Conservation (phyloP, 92 coral and sea anemone genomes). For the Paragorgia papillata region DNA sequence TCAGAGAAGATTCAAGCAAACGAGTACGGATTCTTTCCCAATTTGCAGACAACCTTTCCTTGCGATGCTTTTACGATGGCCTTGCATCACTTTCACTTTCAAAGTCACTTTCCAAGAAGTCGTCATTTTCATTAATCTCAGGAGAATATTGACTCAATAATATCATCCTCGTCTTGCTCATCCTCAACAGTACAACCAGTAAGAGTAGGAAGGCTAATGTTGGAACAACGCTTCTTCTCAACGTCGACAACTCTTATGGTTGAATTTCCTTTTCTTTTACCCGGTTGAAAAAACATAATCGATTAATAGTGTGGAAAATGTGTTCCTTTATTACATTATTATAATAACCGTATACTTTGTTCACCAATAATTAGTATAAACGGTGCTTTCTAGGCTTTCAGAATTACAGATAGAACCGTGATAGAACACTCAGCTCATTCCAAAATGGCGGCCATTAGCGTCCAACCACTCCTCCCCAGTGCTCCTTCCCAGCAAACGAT, state of each 20-base stretch:
- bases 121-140: neutral
- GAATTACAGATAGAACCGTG: too few relatives aligned
- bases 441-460: too few relatives aligned
- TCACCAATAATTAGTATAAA: too few relatives aligned
- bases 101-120: neutral
- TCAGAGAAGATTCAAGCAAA: neutral
- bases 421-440: too few relatives aligned
- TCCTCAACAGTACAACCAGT: neutral
- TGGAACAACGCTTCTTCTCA: neutral
- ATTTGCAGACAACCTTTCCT: slow-evolving; percentile 9
- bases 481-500: too few relatives aligned
- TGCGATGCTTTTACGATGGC: neutral
- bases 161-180: neutral
- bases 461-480: too few relatives aligned
- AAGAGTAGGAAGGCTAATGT: neutral
- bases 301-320: too few relatives aligned
- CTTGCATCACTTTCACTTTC: neutral
- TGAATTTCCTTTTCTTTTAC: slow-evolving; percentile 5
- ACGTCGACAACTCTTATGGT: neutral
- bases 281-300: slow-evolving; percentile 25
- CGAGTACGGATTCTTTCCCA: neutral
- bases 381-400: too few relatives aligned
- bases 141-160: too few relatives aligned
- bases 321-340: too few relatives aligned
- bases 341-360: too few relatives aligned